Conservation (phyloP, 2,797 vertebrate genomes). For the Acanthurus tractus region DNA sequence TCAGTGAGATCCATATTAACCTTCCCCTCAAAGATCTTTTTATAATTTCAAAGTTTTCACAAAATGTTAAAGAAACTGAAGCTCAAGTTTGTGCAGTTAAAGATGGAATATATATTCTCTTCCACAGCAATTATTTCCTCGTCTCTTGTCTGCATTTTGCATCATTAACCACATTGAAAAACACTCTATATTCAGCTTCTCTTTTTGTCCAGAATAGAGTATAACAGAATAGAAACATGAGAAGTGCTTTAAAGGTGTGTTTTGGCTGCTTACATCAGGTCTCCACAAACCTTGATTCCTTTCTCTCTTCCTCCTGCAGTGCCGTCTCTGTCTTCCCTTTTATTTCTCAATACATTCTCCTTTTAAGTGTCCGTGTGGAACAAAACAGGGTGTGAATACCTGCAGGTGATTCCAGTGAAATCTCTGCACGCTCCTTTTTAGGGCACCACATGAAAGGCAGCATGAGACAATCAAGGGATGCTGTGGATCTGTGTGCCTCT, state of each 20-base stretch:
- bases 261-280: conserved; percentile 36
- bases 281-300: conserved; percentile 24
- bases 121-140: not conserved
- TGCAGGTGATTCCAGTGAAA: conserved; percentile 60
- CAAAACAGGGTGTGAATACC: conserved; percentile 47
- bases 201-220: conserved; percentile 23
- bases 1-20: conserved; percentile 12
- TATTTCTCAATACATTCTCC: conserved; percentile 45
- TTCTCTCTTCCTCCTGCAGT: conserved; percentile 15
- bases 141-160: conserved; percentile 5
- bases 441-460: conserved; percentile 62
- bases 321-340: not conserved
- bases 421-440: conserved; percentile 52
- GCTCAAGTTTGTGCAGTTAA: not conserved
- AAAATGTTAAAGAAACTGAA: not conserved
- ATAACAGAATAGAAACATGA: conserved; percentile 18
- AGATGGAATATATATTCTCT: not conserved
- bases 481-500: conserved; percentile 27
- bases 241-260: conserved; percentile 30
- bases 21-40: not conserved
- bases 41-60: conserved; percentile 9
- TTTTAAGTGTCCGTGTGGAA: conserved; percentile 59
- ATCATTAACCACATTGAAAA: conserved; percentile 17
- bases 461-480: conserved; percentile 20
- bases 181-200: conserved; percentile 18